Evolutionary conservation across 2,888 invertebrate genomes (phyloP).

Genomic region (Cosmia trapezina): DNA sequence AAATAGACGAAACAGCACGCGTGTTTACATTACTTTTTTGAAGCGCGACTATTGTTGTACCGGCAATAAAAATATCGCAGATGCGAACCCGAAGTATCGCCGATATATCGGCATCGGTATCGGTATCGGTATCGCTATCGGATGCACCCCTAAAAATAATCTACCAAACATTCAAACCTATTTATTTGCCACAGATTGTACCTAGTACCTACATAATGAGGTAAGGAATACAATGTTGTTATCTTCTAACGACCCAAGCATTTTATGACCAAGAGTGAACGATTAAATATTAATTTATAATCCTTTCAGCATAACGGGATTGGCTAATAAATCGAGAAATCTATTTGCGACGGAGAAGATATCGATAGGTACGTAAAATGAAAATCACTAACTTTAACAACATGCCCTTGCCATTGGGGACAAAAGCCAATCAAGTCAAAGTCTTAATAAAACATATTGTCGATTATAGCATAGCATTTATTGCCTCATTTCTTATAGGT

Average conservation of each 20-base stretch:
- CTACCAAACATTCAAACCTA: background rate
- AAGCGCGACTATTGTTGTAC: too few relatives aligned
- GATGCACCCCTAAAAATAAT: background rate
- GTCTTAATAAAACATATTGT: background rate
- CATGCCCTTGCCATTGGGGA: background rate
- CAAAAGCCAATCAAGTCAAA: background rate
- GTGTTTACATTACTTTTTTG: too few relatives aligned
- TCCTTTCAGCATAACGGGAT: conserved; percentile 51
- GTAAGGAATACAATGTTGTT: conserved; percentile 31
- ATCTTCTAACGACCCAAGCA: conserved; percentile 7
- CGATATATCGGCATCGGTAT: too few relatives aligned
- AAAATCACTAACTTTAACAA: background rate
- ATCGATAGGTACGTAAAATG: background rate
- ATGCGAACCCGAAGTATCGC: too few relatives aligned
- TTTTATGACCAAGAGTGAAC: conserved; percentile 36
- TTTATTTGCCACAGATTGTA: background rate
- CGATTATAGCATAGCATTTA: background rate
- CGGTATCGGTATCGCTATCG: too few relatives aligned
- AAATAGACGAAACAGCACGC: too few relatives aligned
- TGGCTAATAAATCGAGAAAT: conserved; percentile 36
- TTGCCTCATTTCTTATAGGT: background rate
- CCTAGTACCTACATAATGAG: conserved; percentile 2
- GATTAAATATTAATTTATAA: conserved; percentile 56
- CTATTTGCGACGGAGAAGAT: conserved; percentile 2
- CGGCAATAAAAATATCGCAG: too few relatives aligned